Evolutionary conservation across 2,113 vertebrate genomes (phyloP), one percentile per base, ranked within the genome.

Genomic region (Pedetes capensis): DNA sequence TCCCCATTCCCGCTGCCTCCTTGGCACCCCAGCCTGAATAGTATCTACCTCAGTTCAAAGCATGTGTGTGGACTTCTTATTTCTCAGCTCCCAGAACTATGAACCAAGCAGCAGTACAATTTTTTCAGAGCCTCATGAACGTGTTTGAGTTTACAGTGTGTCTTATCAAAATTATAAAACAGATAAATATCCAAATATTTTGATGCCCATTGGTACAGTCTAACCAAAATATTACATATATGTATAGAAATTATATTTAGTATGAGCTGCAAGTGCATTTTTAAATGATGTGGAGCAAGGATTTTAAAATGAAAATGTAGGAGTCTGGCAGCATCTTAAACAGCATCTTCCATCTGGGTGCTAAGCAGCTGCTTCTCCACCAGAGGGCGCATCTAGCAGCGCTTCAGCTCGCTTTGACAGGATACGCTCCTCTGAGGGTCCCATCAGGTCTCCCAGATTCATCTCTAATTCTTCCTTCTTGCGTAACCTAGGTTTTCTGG

Each of bases 301-400:
- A 93, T 55, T 84, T 94, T 10, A 55, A 93, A 92, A 22, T 66
- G 23, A 37, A 91, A 47, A 17, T 5, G 4, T 9, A 42, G 61
- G n/a, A 42, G 4, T 1, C 27, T 22, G 32, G 20, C 1, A 64
- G 23, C 42, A 11, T 87, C 47, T 89, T 71, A 59, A 95, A 89
- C 17, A 74, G 22, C 74, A 23, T 83, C 20, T 49, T 6, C 47
- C 39, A 32, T 5, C 29, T 72, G 66, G 44, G 14, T 69, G 74
- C 6, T 20, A 74, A 22, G 59, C 32, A 88, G 44, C 9, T 2
- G 0, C 39, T 82, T 84, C 0, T 69, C 96, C 96, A 97, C 95
- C 88, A 97, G 97, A 93, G 95, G 97, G 96, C 78, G 63, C 76
- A 94, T 42, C 10, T 87, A 86, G 93, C 92, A 89, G 47, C 53